These are phyloP conservation scores for Mustelus asterias DNA, from an alignment of 2,113 vertebrate species.

Conservation along the genomic window DNA sequence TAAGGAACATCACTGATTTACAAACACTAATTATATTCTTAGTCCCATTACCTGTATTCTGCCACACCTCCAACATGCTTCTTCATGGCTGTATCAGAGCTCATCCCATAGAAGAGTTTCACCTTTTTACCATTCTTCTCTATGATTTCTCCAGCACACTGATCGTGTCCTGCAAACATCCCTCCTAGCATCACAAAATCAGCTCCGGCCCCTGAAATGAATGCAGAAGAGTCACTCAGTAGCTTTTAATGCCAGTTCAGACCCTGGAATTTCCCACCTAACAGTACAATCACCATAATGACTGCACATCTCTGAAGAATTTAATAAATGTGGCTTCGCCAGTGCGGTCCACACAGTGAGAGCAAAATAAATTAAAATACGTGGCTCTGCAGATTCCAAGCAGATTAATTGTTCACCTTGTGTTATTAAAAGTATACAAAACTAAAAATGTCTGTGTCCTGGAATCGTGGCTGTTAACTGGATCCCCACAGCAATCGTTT, in stretches of 20 bases:
- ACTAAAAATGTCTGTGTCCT: too few relatives aligned
- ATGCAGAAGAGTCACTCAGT: background rate
- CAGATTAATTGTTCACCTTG: background rate
- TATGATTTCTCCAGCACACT: constrained; percentile 82
- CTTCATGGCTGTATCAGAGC: constrained; percentile 96
- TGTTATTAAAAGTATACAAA: background rate
- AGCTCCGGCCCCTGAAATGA: constrained; percentile 75
- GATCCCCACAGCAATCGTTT: background rate
- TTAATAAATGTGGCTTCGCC: background rate
- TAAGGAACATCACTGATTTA: background rate
- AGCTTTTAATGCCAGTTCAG: background rate
- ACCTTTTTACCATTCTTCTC: constrained; percentile 89
- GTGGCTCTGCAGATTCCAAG: background rate
- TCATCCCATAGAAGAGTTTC: constrained; percentile 98
- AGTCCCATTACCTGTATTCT: constrained; percentile 77
- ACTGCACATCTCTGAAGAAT: background rate
- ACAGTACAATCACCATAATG: background rate
- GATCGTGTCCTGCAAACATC: constrained; percentile 96
- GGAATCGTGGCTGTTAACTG: background rate
- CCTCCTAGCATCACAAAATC: constrained; percentile 98
- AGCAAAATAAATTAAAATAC: background rate
- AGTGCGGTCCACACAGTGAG: background rate
- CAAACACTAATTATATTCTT: background rate
- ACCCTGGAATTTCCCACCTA: background rate
- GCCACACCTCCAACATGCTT: constrained; percentile 88